Evolutionary conservation across 2,888 invertebrate species (phyloP).

Genomic region (Pristionchus mayeri): DNA sequence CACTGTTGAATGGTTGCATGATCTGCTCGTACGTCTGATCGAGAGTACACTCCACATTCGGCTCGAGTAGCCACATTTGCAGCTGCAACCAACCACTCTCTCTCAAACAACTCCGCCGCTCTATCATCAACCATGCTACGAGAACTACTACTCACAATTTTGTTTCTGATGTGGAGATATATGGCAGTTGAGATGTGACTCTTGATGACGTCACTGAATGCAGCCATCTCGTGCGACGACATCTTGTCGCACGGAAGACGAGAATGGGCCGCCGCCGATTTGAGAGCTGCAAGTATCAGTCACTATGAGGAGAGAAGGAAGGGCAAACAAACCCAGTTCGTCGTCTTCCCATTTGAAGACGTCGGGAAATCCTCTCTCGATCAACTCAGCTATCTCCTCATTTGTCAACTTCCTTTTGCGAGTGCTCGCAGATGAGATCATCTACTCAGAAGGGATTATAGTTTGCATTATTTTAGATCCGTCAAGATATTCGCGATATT

Average conservation of each 20-base stretch:
- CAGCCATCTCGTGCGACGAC: slow-evolving; percentile 63
- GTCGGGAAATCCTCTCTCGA: slow-evolving; percentile 53
- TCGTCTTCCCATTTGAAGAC: slow-evolving; percentile 67
- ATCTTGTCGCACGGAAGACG: slow-evolving; percentile 69
- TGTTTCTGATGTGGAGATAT: slow-evolving; percentile 48
- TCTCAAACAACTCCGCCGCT: background rate
- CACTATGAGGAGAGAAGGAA: background rate
- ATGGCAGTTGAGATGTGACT: slow-evolving; percentile 21
- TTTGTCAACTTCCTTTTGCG: slow-evolving; percentile 22
- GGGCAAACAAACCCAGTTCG: slow-evolving; percentile 59
- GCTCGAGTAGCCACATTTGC: slow-evolving; percentile 92
- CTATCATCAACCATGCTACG: background rate
- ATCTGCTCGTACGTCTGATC: slow-evolving; percentile 88
- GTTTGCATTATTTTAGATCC: background rate
- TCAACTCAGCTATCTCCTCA: slow-evolving; percentile 41
- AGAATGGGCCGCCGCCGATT: slow-evolving; percentile 61
- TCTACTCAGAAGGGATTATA: background rate
- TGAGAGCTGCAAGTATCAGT: slow-evolving; percentile 58
- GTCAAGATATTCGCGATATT: background rate
- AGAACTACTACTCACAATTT: slow-evolving; percentile 49
- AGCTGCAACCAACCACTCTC: slow-evolving; percentile 59
- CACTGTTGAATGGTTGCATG: slow-evolving; percentile 87
- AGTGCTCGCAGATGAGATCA: slow-evolving; percentile 20
- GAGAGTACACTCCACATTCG: slow-evolving; percentile 89
- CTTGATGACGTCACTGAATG: slow-evolving; percentile 66